phyloP scores from a whole-genome alignment of 2,113 vertebrate genomes.

The Cyprinodon tularosa region DNA sequence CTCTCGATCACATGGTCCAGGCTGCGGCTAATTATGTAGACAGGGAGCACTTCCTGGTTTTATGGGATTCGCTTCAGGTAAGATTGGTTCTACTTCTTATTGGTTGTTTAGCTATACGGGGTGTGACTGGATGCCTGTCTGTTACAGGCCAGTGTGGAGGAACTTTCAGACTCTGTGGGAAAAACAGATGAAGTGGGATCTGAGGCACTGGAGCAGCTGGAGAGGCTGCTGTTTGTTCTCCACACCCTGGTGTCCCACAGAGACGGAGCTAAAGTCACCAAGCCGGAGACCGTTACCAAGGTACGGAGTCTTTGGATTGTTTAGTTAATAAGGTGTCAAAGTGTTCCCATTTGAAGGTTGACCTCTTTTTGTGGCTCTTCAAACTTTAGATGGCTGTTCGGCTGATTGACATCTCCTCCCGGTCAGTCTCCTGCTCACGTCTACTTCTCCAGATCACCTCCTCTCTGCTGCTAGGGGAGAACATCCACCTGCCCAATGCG shows the following conservation, averaged over 20 bases:
- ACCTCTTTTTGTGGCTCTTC: background rate
- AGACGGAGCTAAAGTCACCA: conserved; percentile 86
- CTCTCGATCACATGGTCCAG: conserved; percentile 85
- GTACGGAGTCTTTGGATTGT: conserved; percentile 60
- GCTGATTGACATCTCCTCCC: conserved; percentile 73
- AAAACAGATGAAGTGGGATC: conserved; percentile 44
- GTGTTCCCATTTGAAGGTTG: background rate
- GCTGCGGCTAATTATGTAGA: conserved; percentile 81
- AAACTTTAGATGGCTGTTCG: conserved; percentile 79
- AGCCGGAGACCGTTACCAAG: conserved; percentile 84
- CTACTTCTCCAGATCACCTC: conserved; percentile 85
- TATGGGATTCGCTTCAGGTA: conserved; percentile 91
- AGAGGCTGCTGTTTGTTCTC: conserved; percentile 85
- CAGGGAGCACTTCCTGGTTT: conserved; percentile 85
- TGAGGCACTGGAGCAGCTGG: conserved; percentile 83
- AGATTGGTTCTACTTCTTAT: background rate
- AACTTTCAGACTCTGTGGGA: conserved; percentile 55
- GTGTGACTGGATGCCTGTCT: background rate
- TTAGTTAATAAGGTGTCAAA: fast-evolving
- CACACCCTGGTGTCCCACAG: conserved; percentile 83
- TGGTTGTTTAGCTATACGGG: too few species aligned
- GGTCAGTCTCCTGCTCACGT: conserved; percentile 80
- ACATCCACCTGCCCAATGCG: conserved; percentile 78
- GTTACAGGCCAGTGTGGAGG: conserved; percentile 56
- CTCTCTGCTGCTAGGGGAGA: conserved; percentile 86